A percentile compares a stretch with the other conserved stretches of the same genome.
These are phyloP conservation scores for Calcarius lapponicus DNA, from an alignment of 2,797 vertebrate species.

Conservation along the genomic window DNA sequence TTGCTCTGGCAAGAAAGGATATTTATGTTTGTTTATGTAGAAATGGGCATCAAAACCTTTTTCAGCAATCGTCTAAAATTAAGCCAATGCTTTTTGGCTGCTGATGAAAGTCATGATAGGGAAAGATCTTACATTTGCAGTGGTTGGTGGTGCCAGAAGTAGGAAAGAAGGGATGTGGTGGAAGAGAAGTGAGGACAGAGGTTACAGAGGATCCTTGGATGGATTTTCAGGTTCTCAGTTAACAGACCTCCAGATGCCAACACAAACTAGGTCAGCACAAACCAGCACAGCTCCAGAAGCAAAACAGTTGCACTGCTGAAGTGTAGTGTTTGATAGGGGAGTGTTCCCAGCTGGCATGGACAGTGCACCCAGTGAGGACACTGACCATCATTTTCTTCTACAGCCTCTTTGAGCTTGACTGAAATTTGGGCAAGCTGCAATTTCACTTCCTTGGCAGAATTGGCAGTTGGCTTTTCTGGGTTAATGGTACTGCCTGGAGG, in stretches of 20 bases:
- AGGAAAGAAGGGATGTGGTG: background rate
- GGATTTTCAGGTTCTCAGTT: background rate
- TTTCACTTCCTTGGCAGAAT: background rate
- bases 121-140: background rate
- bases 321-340: background rate
- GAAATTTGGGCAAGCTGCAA: accelerated
- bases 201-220: background rate
- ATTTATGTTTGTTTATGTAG: background rate
- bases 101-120: background rate
- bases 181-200: background rate
- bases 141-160: background rate
- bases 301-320: background rate
- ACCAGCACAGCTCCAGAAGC: background rate
- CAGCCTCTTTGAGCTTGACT: background rate
- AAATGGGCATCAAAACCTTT: background rate
- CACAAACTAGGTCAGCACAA: constrained; percentile 25
- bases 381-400: accelerated
- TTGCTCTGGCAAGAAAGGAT: background rate
- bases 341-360: background rate
- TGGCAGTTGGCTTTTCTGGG: background rate
- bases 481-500: background rate
- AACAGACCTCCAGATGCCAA: background rate
- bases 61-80: background rate
- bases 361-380: background rate
- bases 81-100: background rate